Conservation (phyloP, 2,888 invertebrate species). For the Physocephala rufipes region DNA sequence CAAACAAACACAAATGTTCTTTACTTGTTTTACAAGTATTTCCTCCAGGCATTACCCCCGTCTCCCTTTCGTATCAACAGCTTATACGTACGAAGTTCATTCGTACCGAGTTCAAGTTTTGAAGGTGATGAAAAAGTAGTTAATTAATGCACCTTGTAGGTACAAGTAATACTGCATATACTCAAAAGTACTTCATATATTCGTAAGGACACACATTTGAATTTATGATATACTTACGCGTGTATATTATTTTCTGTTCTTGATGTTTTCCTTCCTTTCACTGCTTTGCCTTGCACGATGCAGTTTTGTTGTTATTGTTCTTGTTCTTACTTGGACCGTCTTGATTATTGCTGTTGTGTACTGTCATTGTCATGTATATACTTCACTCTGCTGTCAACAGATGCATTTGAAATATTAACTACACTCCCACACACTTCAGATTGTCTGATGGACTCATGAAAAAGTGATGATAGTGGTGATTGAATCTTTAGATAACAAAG, state of each 20-base stretch:
- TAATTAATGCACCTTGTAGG: constrained; percentile 26
- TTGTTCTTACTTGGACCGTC: neutral
- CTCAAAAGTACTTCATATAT: no score
- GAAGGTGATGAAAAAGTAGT: constrained; percentile 25
- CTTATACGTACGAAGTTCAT: neutral
- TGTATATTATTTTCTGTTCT: neutral
- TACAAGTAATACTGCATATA: no score
- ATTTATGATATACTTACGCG: no score
- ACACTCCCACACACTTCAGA: neutral
- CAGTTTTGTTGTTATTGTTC: neutral
- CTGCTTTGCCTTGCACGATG: neutral
- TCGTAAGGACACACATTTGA: neutral
- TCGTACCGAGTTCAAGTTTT: constrained; percentile 23
- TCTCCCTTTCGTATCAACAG: neutral
- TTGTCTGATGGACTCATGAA: neutral
- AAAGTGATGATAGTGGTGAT: no score
- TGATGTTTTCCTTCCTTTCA: neutral
- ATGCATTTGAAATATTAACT: constrained; percentile 19
- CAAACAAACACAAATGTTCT: neutral
- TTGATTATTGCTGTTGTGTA: neutral
- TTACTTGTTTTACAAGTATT: neutral
- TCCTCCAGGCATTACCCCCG: neutral
- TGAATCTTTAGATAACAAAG: no score
- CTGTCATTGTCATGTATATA: neutral
- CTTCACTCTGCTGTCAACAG: constrained; percentile 10